phyloP scores from a whole-genome alignment of 2,888 invertebrate genomes.

The Eledone cirrhosa region DNA sequence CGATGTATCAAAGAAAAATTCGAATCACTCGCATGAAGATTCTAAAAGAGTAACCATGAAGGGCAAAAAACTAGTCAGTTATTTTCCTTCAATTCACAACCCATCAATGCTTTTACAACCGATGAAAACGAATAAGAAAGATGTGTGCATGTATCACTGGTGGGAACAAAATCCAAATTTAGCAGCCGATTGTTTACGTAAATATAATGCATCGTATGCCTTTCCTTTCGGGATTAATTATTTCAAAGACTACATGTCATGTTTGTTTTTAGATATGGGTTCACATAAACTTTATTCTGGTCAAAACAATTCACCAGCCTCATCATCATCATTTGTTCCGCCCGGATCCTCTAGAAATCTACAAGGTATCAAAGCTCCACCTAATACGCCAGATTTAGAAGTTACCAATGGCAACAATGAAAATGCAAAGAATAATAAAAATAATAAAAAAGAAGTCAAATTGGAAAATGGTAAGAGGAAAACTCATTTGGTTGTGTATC shows the following conservation, averaged over 20 bases:
- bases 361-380: neutral
- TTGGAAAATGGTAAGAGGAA: constrained; percentile 12
- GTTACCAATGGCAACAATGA: neutral
- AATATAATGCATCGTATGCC: neutral
- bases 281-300: neutral
- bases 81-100: neutral
- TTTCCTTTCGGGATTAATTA: neutral
- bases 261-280: neutral
- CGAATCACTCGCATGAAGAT: too few species aligned
- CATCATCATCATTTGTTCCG: neutral
- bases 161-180: neutral
- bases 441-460: constrained; percentile 3
- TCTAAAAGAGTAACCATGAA: neutral
- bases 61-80: neutral
- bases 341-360: neutral
- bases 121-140: neutral
- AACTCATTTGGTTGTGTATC: constrained; percentile 5
- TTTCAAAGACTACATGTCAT: neutral
- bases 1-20: neutral
- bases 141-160: neutral
- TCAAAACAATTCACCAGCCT: neutral
- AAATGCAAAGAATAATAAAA: neutral
- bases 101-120: too few species aligned
- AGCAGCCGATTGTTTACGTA: neutral
- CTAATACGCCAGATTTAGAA: neutral